Percentiles rank a stretch among this genome's conserved stretches.
Evolutionary conservation across 2,888 invertebrate species (phyloP).

Genomic region (Aproaerema taeniolella): DNA sequence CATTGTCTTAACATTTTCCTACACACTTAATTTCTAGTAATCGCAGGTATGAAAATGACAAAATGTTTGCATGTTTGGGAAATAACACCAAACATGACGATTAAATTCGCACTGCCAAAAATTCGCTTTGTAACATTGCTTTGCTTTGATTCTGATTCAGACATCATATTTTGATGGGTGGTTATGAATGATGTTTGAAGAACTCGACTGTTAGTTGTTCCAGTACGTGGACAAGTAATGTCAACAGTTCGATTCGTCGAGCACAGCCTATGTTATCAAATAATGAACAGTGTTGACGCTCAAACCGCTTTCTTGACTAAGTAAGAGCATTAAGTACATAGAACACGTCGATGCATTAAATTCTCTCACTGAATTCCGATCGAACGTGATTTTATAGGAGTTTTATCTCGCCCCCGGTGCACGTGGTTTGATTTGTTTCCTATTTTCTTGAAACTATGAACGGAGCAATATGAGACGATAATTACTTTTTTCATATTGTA

Average conservation of each 20-base stretch:
- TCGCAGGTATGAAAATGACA: too few relatives aligned
- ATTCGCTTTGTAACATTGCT: too few relatives aligned
- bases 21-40: too few relatives aligned
- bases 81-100: too few relatives aligned
- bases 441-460: conserved; percentile 24
- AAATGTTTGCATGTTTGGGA: too few relatives aligned
- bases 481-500: background rate
- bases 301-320: background rate
- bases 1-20: too few relatives aligned
- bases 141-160: too few relatives aligned
- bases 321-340: background rate
- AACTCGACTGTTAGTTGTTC: conserved; percentile 39
- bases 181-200: conserved; percentile 36
- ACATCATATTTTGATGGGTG: too few relatives aligned
- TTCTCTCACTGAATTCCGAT: conserved; percentile 23
- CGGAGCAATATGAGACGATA: background rate
- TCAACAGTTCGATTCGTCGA: conserved; percentile 47
- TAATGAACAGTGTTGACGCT: conserved; percentile 47
- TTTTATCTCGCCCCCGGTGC: conserved; percentile 47
- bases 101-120: too few relatives aligned
- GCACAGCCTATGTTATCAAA: conserved; percentile 56
- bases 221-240: conserved; percentile 43
- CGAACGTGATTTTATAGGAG: conserved; percentile 62
- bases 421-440: conserved; percentile 32
- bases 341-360: conserved; percentile 41